phyloP scores from a whole-genome alignment of 2,113 vertebrate genomes.

The Loxodonta africana region DNA sequence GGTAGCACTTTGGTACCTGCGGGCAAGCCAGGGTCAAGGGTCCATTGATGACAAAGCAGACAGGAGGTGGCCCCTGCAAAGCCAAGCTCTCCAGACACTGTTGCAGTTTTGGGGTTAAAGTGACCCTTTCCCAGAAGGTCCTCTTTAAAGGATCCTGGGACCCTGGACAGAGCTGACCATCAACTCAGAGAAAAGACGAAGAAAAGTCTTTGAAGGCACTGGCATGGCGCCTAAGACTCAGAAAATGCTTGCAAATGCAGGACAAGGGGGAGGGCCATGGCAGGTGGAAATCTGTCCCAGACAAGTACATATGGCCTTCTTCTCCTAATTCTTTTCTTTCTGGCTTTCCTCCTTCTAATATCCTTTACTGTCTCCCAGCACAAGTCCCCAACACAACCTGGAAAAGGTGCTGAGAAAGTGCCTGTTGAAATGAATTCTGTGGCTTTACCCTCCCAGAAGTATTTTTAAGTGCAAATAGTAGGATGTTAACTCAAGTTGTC shows the following conservation, averaged over 20 bases:
- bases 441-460: not conserved
- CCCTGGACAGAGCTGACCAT: not conserved
- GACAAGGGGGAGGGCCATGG: not conserved
- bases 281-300: not conserved
- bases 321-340: not conserved
- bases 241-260: too few species aligned
- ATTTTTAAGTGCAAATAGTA: not conserved
- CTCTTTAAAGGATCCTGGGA: not conserved
- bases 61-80: rapidly evolving
- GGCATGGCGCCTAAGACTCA: not conserved
- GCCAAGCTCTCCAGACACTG: rapidly evolving
- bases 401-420: not conserved
- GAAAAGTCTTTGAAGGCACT: not conserved
- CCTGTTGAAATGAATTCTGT: not conserved
- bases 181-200: not conserved
- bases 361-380: not conserved
- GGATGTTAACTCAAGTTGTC: not conserved
- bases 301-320: not conserved
- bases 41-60: not conserved
- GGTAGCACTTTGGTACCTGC: not conserved
- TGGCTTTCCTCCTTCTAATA: not conserved
- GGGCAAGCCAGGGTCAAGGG: not conserved
- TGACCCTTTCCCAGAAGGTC: not conserved
- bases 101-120: not conserved
- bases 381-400: not conserved